These are phyloP conservation scores for Seriola dumerili DNA, from an alignment of 2,113 vertebrate species.

Conservation along the genomic window DNA sequence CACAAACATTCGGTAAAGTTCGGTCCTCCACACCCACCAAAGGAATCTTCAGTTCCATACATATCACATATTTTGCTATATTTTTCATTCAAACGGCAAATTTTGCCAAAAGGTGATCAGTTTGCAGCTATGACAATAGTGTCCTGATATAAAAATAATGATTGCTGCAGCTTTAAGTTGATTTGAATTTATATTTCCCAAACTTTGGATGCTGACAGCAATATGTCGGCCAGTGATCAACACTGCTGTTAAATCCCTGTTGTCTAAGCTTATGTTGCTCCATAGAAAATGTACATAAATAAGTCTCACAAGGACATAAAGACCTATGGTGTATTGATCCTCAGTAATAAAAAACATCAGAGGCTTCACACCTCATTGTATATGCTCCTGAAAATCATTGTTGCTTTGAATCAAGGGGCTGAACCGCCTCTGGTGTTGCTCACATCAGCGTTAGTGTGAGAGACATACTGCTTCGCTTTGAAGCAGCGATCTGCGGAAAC, in stretches of 20 bases:
- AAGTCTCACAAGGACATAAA: background rate
- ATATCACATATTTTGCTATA: no score
- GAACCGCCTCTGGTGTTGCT: conserved; percentile 19
- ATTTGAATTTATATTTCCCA: background rate
- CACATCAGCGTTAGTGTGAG: conserved; percentile 14
- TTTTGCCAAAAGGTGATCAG: no score
- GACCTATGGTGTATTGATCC: conserved; percentile 16
- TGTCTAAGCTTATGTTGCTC: background rate
- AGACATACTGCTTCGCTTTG: conserved; percentile 24
- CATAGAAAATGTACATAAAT: background rate
- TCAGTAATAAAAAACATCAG: conserved; percentile 2
- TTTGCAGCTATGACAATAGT: no score
- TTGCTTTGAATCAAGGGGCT: background rate
- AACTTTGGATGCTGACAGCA: background rate
- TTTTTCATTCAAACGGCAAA: no score
- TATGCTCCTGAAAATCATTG: conserved; percentile 23
- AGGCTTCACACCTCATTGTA: conserved; percentile 21
- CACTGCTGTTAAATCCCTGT: background rate
- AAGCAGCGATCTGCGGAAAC: conserved; percentile 30
- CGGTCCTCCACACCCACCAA: no score
- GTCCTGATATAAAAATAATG: background rate
- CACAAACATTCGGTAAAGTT: no score
- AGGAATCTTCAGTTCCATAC: no score
- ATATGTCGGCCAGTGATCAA: background rate
- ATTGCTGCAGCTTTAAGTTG: background rate